Conservation (phyloP, 2,797 vertebrate genomes). For the Chiropotes sagulatus region DNA sequence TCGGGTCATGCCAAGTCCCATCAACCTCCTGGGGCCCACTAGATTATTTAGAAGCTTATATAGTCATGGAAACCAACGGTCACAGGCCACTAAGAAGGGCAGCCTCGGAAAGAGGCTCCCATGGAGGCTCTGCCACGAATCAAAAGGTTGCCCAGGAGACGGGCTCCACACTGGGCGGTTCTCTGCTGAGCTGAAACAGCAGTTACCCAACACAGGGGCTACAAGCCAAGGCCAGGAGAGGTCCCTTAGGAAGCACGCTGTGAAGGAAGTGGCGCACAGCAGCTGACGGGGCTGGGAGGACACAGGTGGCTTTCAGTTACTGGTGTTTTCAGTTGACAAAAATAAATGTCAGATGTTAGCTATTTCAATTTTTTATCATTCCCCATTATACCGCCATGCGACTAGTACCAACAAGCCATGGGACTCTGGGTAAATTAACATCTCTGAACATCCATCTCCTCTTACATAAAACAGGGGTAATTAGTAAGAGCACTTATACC, state of each 20-base stretch:
- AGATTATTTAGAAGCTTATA: slow-evolving; percentile 11
- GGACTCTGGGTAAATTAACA: background rate
- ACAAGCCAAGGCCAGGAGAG: background rate
- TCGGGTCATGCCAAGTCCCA: background rate
- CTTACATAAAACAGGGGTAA: background rate
- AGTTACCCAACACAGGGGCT: background rate
- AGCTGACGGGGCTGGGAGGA: rapidly evolving
- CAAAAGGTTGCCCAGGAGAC: background rate
- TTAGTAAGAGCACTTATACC: background rate
- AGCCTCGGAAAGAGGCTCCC: background rate
- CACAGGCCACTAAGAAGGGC: slow-evolving; percentile 20
- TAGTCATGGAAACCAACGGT: slow-evolving; percentile 30
- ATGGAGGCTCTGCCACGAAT: background rate
- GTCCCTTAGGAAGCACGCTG: background rate
- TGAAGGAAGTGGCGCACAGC: background rate
- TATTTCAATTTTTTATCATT: background rate
- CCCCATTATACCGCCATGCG: background rate
- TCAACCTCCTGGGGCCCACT: slow-evolving; percentile 28
- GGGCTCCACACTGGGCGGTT: background rate
- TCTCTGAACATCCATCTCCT: background rate
- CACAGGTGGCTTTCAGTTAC: background rate
- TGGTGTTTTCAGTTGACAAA: background rate
- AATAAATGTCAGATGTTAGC: background rate
- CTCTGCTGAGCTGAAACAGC: background rate
- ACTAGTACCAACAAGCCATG: background rate